Percentiles rank a stretch among this genome's conserved stretches.
phyloP scores from a whole-genome alignment of 2,888 invertebrate species.

The Timema cristinae region DNA sequence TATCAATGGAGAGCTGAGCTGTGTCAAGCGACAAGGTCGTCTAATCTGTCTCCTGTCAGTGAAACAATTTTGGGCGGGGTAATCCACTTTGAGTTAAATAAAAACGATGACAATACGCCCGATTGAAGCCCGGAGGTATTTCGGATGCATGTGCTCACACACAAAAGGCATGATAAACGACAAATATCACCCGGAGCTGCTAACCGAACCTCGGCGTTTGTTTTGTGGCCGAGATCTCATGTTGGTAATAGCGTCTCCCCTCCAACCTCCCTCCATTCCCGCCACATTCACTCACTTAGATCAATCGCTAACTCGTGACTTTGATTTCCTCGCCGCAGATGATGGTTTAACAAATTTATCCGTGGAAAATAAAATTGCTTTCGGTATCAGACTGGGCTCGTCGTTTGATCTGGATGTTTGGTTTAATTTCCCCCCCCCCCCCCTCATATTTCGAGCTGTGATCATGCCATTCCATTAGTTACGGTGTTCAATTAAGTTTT shows the following conservation, averaged over 20 bases:
- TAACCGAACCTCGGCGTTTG: background rate
- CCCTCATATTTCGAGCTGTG: background rate
- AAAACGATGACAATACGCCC: no score
- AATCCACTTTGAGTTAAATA: no score
- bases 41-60: no score
- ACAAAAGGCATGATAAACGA: background rate
- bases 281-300: background rate
- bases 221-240: background rate
- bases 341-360: slow-evolving; percentile 3
- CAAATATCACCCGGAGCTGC: background rate
- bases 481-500: slow-evolving; percentile 6
- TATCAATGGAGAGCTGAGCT: no score
- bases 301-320: background rate
- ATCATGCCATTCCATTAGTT: slow-evolving; percentile 3
- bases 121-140: no score
- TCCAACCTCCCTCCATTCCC: background rate
- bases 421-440: no score
- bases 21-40: no score
- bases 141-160: no score
- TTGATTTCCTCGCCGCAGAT: slow-evolving; percentile 1
- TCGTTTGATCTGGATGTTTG: background rate
- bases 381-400: background rate
- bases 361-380: background rate
- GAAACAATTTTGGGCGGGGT: no score
- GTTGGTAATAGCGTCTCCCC: no score